These are phyloP conservation scores for Rhinogobio ventralis DNA, from an alignment of 2,797 vertebrate species.

Conservation along the genomic window DNA sequence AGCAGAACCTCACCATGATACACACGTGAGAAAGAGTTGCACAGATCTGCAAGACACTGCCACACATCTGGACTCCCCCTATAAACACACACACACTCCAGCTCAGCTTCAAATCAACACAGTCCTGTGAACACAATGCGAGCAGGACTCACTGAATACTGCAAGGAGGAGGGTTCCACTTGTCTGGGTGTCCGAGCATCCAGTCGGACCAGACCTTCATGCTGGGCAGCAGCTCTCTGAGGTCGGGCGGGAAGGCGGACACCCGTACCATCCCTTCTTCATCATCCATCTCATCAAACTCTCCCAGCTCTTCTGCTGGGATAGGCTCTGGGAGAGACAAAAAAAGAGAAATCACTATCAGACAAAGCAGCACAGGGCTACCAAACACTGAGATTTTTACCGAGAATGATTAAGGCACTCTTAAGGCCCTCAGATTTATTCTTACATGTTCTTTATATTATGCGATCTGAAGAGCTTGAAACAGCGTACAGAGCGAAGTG, in stretches of 20 bases:
- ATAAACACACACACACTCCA: slow-evolving; percentile 31
- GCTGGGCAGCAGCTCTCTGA: slow-evolving; percentile 92
- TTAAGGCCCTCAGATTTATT: no score
- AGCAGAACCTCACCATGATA: slow-evolving; percentile 94
- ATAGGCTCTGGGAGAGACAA: slow-evolving; percentile 72
- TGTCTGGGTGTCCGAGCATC: slow-evolving; percentile 96
- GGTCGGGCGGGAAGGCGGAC: slow-evolving; percentile 86
- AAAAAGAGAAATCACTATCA: neutral
- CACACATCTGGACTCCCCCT: slow-evolving; percentile 91
- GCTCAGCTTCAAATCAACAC: neutral
- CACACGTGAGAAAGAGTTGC: slow-evolving; percentile 90
- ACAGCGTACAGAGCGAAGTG: no score
- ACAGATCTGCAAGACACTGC: slow-evolving; percentile 92
- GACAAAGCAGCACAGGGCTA: neutral
- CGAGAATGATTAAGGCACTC: neutral
- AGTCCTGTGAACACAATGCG: rapidly evolving
- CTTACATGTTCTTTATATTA: no score
- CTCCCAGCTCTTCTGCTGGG: slow-evolving; percentile 67
- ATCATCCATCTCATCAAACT: slow-evolving; percentile 69
- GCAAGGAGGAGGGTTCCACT: slow-evolving; percentile 96
- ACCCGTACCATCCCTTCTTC: slow-evolving; percentile 87
- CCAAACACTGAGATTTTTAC: neutral
- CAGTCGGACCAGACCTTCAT: slow-evolving; percentile 99
- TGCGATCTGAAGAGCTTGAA: no score
- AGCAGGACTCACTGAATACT: slow-evolving; percentile 75